Base-by-base conservation (phyloP, 2,888 invertebrate species). In the Labia minor region DNA sequence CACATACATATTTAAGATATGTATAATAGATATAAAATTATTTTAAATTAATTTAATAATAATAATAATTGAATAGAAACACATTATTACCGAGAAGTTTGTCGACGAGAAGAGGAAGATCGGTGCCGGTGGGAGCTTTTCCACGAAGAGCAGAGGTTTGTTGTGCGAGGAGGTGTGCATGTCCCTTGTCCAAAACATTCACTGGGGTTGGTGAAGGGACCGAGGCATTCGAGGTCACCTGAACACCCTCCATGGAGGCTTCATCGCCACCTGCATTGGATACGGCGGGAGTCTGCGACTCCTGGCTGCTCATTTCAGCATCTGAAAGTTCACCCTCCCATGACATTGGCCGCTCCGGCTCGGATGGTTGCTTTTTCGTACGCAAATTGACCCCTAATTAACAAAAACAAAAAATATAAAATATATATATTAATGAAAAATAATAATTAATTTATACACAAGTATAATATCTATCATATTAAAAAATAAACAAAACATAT, bases 321-420 rank as follows among this genome's bases (percentile, higher is more conserved):
- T 94, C 94, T 1, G 92, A 93, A 11, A 94, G 83, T 77, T 92
- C 93, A 8, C 94, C 94, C 77, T 94, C 94, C 94, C 94, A 94
- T 6, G 92, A 93, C 94, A 95, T 95, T 64, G 94, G 94, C 65
- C 94, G 79, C 71, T 81, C 81, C n/a, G 79, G 78, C 65, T 78
- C 78, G 8, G 84, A 83, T 2, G 82, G 79, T 63, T 82, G 82
- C 76, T 85, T 85, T 74, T 86, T 86, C 68, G 83, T 84, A 0
- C 86, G 81, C 79, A 86, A 80, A 75, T 85, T 86, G 16, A 86
- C 86, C 76, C 85, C 72, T 65, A n/a, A n/a, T n/a, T n/a, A n/a
- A n/a, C n/a, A n/a, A n/a, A n/a, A 66, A 19, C 68, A 67, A 62
- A 19, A 21, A 37, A 19, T 63, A n/a, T n/a, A n/a, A n/a, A n/a